phyloP scores from a whole-genome alignment of 2,888 invertebrate genomes.

The Autographa gamma region DNA sequence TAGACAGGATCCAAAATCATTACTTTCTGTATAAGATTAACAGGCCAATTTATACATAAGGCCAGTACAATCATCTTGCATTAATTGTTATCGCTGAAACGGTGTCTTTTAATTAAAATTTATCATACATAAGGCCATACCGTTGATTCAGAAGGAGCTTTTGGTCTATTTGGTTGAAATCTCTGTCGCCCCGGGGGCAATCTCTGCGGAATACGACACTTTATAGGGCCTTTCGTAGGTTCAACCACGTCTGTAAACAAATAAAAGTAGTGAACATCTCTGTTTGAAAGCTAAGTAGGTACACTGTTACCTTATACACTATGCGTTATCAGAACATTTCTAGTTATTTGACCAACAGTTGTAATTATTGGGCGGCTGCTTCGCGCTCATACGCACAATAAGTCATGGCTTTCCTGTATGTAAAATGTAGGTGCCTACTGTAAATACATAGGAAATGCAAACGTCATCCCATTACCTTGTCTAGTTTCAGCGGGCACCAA shows the following conservation, averaged over 20 bases:
- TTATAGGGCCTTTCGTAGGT: constrained; percentile 50
- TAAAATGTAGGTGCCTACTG: not conserved
- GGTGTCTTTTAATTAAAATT: too few species aligned
- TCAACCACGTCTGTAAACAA: constrained; percentile 59
- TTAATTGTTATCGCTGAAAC: too few species aligned
- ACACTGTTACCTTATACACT: too few species aligned
- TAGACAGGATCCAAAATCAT: too few species aligned
- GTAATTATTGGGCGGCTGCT: too few species aligned
- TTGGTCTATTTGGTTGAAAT: constrained; percentile 51
- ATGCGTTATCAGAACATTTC: too few species aligned
- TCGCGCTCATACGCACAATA: too few species aligned
- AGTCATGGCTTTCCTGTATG: too few species aligned
- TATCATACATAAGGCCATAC: not conserved
- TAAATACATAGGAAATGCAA: not conserved
- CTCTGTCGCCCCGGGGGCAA: constrained; percentile 59
- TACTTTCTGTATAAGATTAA: too few species aligned
- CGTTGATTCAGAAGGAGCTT: constrained; percentile 52
- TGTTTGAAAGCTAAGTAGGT: not conserved
- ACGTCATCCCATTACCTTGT: constrained; percentile 43
- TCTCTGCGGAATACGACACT: constrained; percentile 76
- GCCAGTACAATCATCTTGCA: too few species aligned
- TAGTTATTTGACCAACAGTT: too few species aligned
- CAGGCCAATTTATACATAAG: too few species aligned
- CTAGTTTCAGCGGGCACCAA: constrained; percentile 56
- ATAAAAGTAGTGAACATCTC: not conserved